A percentile compares a stretch with the other conserved stretches of the same genome.
These are phyloP conservation scores for Diplodus sargus DNA, from an alignment of 2,797 vertebrate genomes.

Conservation along the genomic window DNA sequence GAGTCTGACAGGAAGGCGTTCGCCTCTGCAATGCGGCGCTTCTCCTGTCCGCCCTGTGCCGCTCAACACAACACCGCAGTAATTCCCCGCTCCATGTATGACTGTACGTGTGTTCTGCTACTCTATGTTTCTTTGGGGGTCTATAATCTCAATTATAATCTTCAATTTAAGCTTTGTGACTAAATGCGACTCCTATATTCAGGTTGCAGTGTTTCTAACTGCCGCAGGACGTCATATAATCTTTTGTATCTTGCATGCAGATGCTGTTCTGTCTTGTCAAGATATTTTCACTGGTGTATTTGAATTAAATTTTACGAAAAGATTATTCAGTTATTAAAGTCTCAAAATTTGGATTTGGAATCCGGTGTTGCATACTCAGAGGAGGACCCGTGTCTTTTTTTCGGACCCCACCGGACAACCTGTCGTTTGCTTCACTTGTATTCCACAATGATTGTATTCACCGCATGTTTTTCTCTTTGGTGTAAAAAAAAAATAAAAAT, in stretches of 20 bases:
- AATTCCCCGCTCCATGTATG: background rate
- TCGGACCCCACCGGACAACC: background rate
- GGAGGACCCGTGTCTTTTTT: constrained; percentile 1
- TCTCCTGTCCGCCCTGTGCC: background rate
- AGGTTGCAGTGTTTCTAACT: constrained; percentile 8
- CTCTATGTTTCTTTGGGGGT: background rate
- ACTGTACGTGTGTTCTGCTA: background rate
- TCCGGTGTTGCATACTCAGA: background rate
- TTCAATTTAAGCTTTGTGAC: background rate
- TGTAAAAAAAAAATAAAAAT: constrained; percentile 48
- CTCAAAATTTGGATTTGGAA: background rate
- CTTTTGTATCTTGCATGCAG: constrained; percentile 66
- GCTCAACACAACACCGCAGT: background rate
- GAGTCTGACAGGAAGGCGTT: background rate
- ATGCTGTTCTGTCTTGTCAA: constrained; percentile 51
- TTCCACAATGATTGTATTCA: constrained; percentile 55
- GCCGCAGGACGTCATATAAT: constrained; percentile 4
- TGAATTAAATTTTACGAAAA: constrained; percentile 4
- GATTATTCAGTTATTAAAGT: background rate
- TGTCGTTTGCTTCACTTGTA: constrained; percentile 50
- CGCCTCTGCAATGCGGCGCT: background rate
- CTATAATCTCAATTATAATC: background rate
- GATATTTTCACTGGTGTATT: constrained; percentile 36
- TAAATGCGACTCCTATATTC: too few species aligned
- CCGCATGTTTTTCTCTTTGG: constrained; percentile 68